Evolutionary conservation across 2,113 vertebrate genomes (phyloP).

Genomic region (Gracilinanus agilis): DNA sequence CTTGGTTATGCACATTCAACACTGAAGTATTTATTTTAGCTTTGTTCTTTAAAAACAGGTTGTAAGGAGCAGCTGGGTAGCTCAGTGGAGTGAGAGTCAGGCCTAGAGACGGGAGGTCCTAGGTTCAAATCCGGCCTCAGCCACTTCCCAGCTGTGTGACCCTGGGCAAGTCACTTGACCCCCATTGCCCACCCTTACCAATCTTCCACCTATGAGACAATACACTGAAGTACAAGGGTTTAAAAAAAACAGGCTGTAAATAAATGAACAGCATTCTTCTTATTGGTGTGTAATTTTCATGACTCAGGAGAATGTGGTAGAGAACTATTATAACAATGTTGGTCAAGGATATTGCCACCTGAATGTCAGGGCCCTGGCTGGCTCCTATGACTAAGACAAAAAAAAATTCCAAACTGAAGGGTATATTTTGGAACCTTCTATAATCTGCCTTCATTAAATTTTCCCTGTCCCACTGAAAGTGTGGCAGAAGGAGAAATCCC

Average conservation of each 20-base stretch:
- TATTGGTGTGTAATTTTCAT: neutral
- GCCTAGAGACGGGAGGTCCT: too few species aligned
- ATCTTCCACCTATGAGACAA: too few species aligned
- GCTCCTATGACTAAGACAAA: conserved; percentile 11
- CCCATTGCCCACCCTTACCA: too few species aligned
- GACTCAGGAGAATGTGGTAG: neutral
- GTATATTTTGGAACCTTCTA: neutral
- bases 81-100: too few species aligned
- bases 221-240: too few species aligned
- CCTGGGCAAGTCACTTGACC: too few species aligned
- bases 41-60: conserved; percentile 13
- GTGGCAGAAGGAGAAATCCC: conserved; percentile 2
- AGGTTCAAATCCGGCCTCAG: too few species aligned
- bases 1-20: conserved; percentile 2
- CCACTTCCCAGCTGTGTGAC: too few species aligned
- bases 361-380: neutral
- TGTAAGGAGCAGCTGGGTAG: too few species aligned
- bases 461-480: neutral
- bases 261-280: neutral
- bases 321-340: neutral
- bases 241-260: conserved; percentile 4
- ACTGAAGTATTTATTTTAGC: neutral
- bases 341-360: neutral
- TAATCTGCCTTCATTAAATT: neutral
- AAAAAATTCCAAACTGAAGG: neutral